Conservation (phyloP, 2,113 vertebrate genomes). For the Gasterosteus aculeatus region DNA sequence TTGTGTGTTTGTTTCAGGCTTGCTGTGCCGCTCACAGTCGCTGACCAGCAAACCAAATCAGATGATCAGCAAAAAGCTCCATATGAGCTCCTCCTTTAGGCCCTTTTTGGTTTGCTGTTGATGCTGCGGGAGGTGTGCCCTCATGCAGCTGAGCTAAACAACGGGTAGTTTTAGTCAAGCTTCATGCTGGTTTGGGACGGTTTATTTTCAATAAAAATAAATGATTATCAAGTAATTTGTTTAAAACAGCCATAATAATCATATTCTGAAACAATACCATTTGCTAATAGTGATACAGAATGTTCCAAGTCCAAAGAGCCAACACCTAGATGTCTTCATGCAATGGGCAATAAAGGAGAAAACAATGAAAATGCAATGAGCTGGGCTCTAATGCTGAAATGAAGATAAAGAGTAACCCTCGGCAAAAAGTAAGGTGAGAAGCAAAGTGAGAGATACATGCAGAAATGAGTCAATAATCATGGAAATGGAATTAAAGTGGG, state of each 20-base stretch:
- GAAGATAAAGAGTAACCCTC: slow-evolving; percentile 30
- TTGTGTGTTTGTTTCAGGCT: no score
- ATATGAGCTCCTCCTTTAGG: no score
- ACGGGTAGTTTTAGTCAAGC: no score
- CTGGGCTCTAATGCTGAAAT: slow-evolving; percentile 42
- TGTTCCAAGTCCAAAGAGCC: slow-evolving; percentile 37
- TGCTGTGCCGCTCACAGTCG: no score
- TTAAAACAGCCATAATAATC: not conserved
- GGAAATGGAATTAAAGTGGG: slow-evolving; percentile 52
- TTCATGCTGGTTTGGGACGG: no score
- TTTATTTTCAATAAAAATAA: no score
- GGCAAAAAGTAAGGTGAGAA: slow-evolving; percentile 22
- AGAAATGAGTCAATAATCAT: slow-evolving; percentile 43
- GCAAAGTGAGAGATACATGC: slow-evolving; percentile 1
- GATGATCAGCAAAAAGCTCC: no score
- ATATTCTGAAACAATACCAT: not conserved
- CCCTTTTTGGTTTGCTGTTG: no score
- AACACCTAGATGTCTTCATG: slow-evolving; percentile 7
- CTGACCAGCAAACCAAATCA: no score
- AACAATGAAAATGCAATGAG: slow-evolving; percentile 47
- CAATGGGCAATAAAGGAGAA: slow-evolving; percentile 39
- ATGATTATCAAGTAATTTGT: not conserved
- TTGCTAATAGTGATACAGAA: not conserved
- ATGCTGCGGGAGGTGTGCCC: no score
- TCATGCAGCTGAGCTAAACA: no score